Conservation (phyloP, 2,113 vertebrate species). For the Poecile atricapillus region DNA sequence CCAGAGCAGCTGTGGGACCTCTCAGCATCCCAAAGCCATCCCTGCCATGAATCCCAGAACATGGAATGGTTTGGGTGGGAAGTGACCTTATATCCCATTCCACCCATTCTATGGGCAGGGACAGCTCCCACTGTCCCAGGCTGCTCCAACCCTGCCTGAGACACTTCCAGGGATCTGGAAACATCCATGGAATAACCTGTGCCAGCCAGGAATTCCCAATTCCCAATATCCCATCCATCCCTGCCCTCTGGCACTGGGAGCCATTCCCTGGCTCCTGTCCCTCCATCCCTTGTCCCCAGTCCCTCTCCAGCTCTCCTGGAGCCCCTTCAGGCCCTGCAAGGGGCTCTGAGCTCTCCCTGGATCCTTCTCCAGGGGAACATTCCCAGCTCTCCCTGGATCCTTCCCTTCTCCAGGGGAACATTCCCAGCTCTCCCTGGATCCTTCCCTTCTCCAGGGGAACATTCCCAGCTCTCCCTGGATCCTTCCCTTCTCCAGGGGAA, state of each 20-base stretch:
- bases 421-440: too few species aligned
- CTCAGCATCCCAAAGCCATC: neutral
- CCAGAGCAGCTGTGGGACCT: accelerated
- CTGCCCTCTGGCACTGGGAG: neutral
- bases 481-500: too few species aligned
- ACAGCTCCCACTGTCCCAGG: neutral
- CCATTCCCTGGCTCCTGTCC: neutral
- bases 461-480: too few species aligned
- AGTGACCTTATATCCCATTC: neutral
- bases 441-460: too few species aligned
- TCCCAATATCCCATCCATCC: neutral
- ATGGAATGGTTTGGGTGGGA: neutral
- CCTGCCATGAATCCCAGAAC: neutral
- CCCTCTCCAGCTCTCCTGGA: neutral
- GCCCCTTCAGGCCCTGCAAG: neutral
- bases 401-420: too few species aligned
- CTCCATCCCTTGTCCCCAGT: neutral
- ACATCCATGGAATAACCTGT: neutral
- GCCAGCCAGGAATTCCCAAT: neutral
- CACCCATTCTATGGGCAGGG: neutral
- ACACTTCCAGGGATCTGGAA: neutral
- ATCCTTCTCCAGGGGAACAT: neutral
- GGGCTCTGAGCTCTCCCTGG: neutral
- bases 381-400: neutral
- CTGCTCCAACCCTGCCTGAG: neutral